These are phyloP conservation scores for Gari tellinella DNA, from an alignment of 2,888 invertebrate species.

Conservation along the genomic window DNA sequence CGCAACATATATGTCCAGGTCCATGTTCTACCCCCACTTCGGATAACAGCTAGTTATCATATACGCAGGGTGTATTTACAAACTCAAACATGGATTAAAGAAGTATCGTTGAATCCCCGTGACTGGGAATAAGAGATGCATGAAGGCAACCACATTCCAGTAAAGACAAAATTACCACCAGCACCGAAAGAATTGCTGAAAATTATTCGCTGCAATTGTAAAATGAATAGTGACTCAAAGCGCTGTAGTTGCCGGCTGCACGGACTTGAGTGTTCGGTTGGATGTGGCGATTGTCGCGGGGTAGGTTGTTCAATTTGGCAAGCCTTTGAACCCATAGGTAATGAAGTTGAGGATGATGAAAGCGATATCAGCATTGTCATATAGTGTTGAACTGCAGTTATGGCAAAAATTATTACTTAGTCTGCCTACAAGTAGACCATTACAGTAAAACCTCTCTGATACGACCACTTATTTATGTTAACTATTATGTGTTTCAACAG, in stretches of 20 bases:
- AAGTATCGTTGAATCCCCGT: conserved; percentile 5
- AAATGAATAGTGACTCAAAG: conserved; percentile 46
- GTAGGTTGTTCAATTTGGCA: too few relatives aligned
- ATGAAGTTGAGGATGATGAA: too few relatives aligned
- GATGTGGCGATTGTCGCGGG: neutral
- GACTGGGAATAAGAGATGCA: conserved; percentile 57
- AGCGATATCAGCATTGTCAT: too few relatives aligned
- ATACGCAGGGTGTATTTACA: conserved; percentile 57
- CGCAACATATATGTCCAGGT: conserved; percentile 48
- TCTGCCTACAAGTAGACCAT: too few relatives aligned
- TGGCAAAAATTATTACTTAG: too few relatives aligned
- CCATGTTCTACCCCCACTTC: conserved; percentile 62
- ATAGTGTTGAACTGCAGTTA: too few relatives aligned
- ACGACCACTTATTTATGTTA: too few relatives aligned
- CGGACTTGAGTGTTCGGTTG: conserved; percentile 33
- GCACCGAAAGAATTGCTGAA: conserved; percentile 51
- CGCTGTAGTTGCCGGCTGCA: conserved; percentile 58
- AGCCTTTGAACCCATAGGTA: too few relatives aligned
- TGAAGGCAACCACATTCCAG: conserved; percentile 18
- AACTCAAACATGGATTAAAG: conserved; percentile 52
- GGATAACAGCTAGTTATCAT: conserved; percentile 59
- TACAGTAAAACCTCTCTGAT: too few relatives aligned
- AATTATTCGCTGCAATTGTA: conserved; percentile 53
- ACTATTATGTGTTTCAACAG: too few relatives aligned
- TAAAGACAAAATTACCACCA: conserved; percentile 43